Base-by-base conservation (phyloP, 2,113 vertebrate species). In the Taurulus bubalis region DNA sequence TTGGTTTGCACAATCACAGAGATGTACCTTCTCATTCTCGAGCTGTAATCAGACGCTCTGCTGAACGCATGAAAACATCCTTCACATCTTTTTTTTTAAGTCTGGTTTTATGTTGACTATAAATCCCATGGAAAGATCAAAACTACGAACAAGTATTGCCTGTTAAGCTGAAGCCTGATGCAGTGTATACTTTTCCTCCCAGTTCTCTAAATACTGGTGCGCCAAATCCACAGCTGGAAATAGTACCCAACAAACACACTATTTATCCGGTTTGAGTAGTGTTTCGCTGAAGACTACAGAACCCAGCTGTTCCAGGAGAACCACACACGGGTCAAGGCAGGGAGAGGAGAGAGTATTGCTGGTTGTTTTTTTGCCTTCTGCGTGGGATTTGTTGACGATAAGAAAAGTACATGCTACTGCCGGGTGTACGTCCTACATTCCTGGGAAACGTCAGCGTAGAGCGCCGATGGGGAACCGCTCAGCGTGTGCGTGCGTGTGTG, bases 201-300 rank as follows among this genome's bases (percentile, higher is more conserved):
- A 5, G 47, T 22, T 34, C 30, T 67, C 40, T 18, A 51, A 67
- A 51, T 38, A 26, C 11, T 8, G 7, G 2, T 2, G 2, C 32
- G 32, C 62, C 62, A 59, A 40, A 51, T 67, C 30, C 16, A 4
- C 55, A 28, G 30, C 10, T 58, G 30, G 18, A 74, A 68, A 65
- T 40, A 58, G 47, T 20, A 2, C n/a, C 14, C 11, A 22, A 8
- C 24, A 75, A 45, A 67, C n/a, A 18, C 73, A 47, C 12, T 6
- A 30, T 28, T 34, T 15, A 49, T 49, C n/a, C 63, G 16, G 26
- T 34, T 40, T 38, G 9, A 71, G 30, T 64, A 38, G 34, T 14
- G 58, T 63, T 63, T 70, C 42, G 59, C 38, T 45, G 45, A 32
- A 71, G 28, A 66, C 28, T 36, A n/a, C 28, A 65, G 18, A 38